Percentiles rank a stretch among this genome's conserved stretches.
Conservation (phyloP, 92 coral and sea anemone genomes). For the Umimayanthus chanpuru region DNA sequence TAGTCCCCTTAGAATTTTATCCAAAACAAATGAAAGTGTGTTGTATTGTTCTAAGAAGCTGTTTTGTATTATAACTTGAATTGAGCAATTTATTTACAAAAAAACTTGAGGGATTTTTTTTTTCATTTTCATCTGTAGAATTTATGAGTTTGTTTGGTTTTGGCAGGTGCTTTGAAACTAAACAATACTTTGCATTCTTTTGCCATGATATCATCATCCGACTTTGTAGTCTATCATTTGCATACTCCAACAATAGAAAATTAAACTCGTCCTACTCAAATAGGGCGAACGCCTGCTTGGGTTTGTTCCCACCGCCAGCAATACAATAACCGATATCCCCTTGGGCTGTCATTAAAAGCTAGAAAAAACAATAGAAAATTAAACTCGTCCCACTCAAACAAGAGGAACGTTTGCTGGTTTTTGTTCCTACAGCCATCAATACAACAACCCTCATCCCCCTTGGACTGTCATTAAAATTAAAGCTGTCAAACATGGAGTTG, state of each 20-base stretch:
- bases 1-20: background rate
- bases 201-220: conserved; percentile 7
- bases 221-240: background rate
- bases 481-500: no score
- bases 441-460: no score
- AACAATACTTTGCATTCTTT: background rate
- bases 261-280: background rate
- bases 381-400: background rate
- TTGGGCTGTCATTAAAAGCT: no score
- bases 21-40: background rate
- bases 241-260: background rate
- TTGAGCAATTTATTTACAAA: background rate
- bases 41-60: no score
- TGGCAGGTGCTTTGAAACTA: conserved; percentile 11
- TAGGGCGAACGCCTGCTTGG: background rate
- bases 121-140: background rate
- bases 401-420: background rate
- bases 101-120: background rate
- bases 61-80: background rate
- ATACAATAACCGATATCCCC: no score
- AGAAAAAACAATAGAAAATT: background rate
- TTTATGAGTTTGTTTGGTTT: background rate
- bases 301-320: background rate
- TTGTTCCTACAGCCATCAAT: background rate
- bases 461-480: no score